Evolutionary conservation across 2,113 vertebrate genomes (phyloP), one percentile per base, ranked within the genome.

Genomic region (Uropsilus gracilis): DNA sequence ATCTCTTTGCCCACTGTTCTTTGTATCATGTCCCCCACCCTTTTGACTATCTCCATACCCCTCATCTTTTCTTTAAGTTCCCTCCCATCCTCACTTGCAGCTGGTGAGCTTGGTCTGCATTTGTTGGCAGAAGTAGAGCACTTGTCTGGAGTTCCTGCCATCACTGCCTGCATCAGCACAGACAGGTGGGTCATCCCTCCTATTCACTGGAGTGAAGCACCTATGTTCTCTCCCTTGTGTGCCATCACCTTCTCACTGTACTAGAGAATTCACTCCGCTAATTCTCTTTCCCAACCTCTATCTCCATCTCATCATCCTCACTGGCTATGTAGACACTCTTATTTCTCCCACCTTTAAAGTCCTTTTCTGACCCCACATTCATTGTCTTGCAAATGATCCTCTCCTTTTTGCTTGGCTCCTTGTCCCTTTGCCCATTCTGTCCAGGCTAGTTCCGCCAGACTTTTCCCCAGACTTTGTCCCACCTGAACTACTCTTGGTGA

Each of bases 311-410:
- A 2, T 44, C 10, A 4, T 57, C 9, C 28, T 57, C 71, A 8
- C 39, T 5, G 26, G 53, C 4, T 2, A 4, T 11, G 0, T 2
- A 10, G 1, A 3, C 5, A 30, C 16, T 18, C 0, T 44, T 20
- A 17, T 5, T 37, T 37, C n/a, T 37, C 26, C n/a, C 80, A 28
- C n/a, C 34, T n/a, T 46, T 5, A 4, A 85, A 63, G 89, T 59
- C 42, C 32, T 39, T 42, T 72, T 14, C 4, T 17, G 24, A 46
- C 34, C 26, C 22, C 39, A 16, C 20, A 24, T 39, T 64, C 55
- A 12, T 57, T 30, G 48, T 22, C 13, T 37, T 30, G 28, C 24
- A 39, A 30, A 22, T 2, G 34, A 42, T 8, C 50, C 8, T 63
- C 48, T 1, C 8, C 82, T 53, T 26, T 26, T 6, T 72, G 30